phyloP scores from a whole-genome alignment of 2,797 vertebrate species.

The Anolis apletophallus region DNA sequence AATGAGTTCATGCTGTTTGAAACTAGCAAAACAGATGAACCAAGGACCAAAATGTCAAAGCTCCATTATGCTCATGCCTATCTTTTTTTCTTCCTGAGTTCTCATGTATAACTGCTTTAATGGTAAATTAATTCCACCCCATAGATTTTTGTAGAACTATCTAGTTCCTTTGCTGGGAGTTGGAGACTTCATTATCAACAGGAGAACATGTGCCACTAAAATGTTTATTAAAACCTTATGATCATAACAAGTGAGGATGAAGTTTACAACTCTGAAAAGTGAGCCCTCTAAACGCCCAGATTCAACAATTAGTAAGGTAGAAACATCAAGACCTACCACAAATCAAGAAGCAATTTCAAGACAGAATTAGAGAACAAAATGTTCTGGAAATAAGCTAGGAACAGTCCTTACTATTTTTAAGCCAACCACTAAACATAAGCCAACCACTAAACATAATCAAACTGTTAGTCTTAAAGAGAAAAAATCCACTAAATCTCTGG shows the following conservation, averaged over 20 bases:
- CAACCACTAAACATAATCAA: too few species aligned
- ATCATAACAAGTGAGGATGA: background rate
- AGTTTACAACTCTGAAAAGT: background rate
- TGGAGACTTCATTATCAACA: constrained; percentile 6
- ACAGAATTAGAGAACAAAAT: too few species aligned
- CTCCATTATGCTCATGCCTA: background rate
- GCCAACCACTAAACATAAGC: too few species aligned
- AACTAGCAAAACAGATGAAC: background rate
- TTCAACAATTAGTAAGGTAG: background rate
- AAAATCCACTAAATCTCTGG: too few species aligned
- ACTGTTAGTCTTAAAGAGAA: too few species aligned
- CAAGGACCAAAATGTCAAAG: background rate
- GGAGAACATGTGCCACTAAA: constrained; percentile 9
- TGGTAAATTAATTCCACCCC: constrained; percentile 22
- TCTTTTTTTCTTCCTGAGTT: constrained; percentile 10
- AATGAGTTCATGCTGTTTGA: background rate
- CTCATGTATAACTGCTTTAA: constrained; percentile 26
- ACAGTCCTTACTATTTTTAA: background rate
- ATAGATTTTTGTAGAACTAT: constrained; percentile 20
- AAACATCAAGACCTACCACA: background rate
- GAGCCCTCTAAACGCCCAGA: background rate
- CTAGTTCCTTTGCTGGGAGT: background rate
- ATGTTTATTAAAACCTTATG: background rate
- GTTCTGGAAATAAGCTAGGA: background rate
- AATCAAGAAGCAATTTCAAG: background rate